These are phyloP conservation scores for Phyllotreta striolata DNA, from an alignment of 2,888 invertebrate genomes.

Conservation along the genomic window DNA sequence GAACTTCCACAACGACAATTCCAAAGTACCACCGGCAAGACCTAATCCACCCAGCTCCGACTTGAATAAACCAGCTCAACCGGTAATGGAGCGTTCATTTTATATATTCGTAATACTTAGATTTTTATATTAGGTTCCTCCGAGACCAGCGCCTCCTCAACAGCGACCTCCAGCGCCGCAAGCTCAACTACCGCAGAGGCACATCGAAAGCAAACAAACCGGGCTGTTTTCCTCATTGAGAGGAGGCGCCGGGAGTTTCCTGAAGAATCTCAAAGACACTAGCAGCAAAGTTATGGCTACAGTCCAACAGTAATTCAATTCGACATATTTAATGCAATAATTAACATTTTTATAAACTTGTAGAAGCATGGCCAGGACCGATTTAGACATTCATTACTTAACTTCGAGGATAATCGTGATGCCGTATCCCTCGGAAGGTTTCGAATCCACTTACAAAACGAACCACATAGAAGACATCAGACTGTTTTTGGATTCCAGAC, in stretches of 20 bases:
- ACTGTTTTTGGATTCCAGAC: slow-evolving; percentile 78
- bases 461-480: slow-evolving; percentile 94
- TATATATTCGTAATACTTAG: neutral
- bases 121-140: slow-evolving; percentile 38
- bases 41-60: slow-evolving; percentile 51
- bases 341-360: slow-evolving; percentile 45
- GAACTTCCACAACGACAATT: slow-evolving; percentile 46
- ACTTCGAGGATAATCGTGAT: slow-evolving; percentile 91
- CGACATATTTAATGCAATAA: slow-evolving; percentile 44
- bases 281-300: slow-evolving; percentile 97
- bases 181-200: slow-evolving; percentile 51
- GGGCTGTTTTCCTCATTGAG: slow-evolving; percentile 86
- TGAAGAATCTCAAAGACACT: slow-evolving; percentile 95
- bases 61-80: slow-evolving; percentile 43
- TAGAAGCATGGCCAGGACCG: slow-evolving; percentile 83
- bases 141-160: slow-evolving; percentile 44
- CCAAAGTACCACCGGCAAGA: slow-evolving; percentile 52
- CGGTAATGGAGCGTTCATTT: slow-evolving; percentile 25
- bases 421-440: slow-evolving; percentile 94
- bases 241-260: slow-evolving; percentile 91
- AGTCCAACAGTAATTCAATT: slow-evolving; percentile 80
- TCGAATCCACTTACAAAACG: slow-evolving; percentile 91
- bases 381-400: slow-evolving; percentile 91
- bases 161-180: slow-evolving; percentile 52
- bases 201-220: slow-evolving; percentile 52